Evolutionary conservation across 2,113 vertebrate genomes (phyloP).

Genomic region (Macheiramphus alcinus): DNA sequence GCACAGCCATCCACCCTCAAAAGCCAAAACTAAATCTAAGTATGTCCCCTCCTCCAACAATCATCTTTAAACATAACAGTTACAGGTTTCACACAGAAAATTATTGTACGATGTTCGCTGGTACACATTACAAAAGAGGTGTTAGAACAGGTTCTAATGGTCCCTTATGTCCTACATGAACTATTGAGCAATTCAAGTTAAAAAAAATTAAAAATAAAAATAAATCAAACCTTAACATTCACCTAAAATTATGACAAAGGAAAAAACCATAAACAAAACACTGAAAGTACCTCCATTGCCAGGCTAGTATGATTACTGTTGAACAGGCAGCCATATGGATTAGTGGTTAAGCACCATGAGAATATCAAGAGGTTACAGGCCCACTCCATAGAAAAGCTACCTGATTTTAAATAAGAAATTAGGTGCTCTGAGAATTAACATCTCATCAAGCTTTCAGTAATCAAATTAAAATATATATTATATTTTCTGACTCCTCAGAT

Average conservation of each 20-base stretch:
- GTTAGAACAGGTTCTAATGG: background rate
- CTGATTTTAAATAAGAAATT: background rate
- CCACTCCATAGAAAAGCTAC: background rate
- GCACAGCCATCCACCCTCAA: background rate
- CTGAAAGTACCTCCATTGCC: background rate
- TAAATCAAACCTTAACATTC: background rate
- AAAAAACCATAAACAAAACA: background rate
- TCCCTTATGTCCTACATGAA: background rate
- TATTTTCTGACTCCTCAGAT: background rate
- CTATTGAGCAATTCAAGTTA: background rate
- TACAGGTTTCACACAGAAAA: background rate
- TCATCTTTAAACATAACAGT: background rate
- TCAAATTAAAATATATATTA: background rate
- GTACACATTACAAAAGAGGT: background rate
- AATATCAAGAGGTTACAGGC: background rate
- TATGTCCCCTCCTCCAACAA: background rate
- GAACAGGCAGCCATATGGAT: background rate
- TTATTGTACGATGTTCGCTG: rapidly evolving
- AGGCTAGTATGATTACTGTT: too few relatives aligned
- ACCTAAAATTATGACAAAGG: background rate
- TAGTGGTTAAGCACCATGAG: background rate
- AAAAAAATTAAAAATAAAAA: background rate
- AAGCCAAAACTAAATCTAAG: background rate
- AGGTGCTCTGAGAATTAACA: background rate
- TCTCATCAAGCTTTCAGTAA: background rate